Conservation (phyloP, 2,797 vertebrate species). For the Tarsius wallacei region DNA sequence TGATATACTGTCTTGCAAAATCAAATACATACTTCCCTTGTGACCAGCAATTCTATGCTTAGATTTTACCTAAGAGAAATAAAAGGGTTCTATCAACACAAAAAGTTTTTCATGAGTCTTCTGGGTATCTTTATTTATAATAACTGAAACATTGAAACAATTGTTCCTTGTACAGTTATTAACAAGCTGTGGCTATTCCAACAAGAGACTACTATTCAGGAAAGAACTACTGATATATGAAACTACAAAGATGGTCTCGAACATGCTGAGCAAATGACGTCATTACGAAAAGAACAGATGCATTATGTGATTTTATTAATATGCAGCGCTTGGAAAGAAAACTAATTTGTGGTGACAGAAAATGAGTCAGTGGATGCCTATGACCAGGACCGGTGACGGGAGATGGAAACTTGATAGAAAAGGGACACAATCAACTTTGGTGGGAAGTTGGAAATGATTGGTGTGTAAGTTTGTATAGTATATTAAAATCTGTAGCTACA, state of each 20-base stretch:
- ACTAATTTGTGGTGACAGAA: background rate
- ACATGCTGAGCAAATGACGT: background rate
- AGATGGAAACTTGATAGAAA: background rate
- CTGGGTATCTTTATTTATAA: background rate
- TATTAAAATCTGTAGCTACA: background rate
- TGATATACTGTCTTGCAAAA: background rate
- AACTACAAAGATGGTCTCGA: background rate
- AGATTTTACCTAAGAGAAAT: background rate
- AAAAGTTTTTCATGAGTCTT: background rate
- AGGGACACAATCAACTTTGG: background rate
- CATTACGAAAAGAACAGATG: background rate
- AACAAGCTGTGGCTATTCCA: background rate
- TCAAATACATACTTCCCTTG: background rate
- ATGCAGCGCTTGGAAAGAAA: conserved; percentile 47
- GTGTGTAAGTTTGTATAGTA: background rate
- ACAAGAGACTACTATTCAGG: background rate
- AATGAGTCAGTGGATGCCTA: background rate
- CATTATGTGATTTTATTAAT: background rate
- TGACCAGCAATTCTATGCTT: background rate
- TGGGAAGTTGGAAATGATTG: background rate
- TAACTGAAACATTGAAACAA: background rate
- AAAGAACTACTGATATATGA: background rate
- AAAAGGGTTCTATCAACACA: background rate
- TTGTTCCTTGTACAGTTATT: background rate
- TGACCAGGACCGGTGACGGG: background rate